Evolutionary conservation across 2,113 vertebrate genomes (phyloP).

Genomic region (Aphyosemion australe): DNA sequence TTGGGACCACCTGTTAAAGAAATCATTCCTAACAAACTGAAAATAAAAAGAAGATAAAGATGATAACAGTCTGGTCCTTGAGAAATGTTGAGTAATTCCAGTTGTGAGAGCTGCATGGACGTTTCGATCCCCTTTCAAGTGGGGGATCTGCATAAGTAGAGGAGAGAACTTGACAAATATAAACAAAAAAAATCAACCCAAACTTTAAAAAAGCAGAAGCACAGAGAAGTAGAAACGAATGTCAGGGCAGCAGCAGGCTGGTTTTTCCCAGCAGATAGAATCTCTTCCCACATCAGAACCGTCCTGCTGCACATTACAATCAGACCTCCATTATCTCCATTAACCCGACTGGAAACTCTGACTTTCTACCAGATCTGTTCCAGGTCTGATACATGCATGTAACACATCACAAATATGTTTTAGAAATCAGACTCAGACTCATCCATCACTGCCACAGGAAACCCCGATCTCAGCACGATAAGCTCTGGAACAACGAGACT

Average conservation of each 20-base stretch:
- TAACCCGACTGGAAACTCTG: constrained; percentile 39
- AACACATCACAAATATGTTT: constrained; percentile 22
- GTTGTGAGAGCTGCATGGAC: no score
- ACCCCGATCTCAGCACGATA: constrained; percentile 15
- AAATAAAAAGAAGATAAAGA: no score
- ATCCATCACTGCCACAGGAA: constrained; percentile 34
- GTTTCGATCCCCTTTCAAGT: no score
- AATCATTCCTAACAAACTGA: no score
- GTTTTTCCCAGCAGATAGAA: constrained; percentile 66
- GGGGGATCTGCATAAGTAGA: no score
- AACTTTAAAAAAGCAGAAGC: no score
- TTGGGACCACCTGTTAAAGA: no score
- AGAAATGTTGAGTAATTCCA: no score
- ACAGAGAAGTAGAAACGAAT: no score
- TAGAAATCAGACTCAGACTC: constrained; percentile 16
- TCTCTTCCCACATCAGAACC: constrained; percentile 47
- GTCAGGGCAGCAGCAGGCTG: background rate
- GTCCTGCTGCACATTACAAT: constrained; percentile 57
- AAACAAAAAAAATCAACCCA: no score
- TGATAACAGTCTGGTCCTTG: no score
- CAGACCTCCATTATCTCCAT: constrained; percentile 59
- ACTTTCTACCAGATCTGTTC: constrained; percentile 20
- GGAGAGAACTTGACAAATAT: no score
- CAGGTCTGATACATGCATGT: constrained; percentile 2
- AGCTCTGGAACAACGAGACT: constrained; percentile 6